Base-by-base conservation (phyloP, 2,113 vertebrate species). In the Dipodomys merriami region DNA sequence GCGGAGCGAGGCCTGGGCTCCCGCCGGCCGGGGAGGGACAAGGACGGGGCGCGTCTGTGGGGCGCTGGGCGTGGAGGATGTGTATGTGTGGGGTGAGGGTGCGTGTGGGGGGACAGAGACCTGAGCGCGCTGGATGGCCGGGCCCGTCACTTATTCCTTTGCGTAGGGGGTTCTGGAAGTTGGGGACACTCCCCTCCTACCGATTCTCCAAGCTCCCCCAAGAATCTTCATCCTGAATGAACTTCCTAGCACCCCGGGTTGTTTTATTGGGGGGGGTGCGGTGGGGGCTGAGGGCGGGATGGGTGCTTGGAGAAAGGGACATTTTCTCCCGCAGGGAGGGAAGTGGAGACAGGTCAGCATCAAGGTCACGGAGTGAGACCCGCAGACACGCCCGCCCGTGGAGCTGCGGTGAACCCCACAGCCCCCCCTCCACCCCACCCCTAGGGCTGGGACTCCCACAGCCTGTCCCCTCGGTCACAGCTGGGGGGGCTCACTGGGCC, bases 21-120 rank as follows among this genome's bases (percentile, higher is more conserved):
- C 22, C 82, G 93, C 95, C 22, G 82, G 93, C 95, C 96, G 23
- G 39, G 39, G 92, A 96, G 97, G 97, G 96, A 95, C 97, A 97
- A 97, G 98, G 98, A 98, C 94, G 83, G 53, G 53, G 77, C 57
- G 95, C 91, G 96, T 96, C 35, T 68, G 76, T 86, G 0, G 57
- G 89, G 81, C 89, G 16, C 94, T 68, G 92, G 71, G 86, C 92
- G 91, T 73, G 27, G 57, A 39, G 39, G 39, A 39, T 39, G 39
- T 39, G 39, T 39, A 39, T 39, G 35, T 39, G 39, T 39, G 39
- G 39, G 39, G 39, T 39, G 39, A 92, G 84, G 79, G 87, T 20
- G 92, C 76, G 92, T 83, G 91, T 74, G 25, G 90, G 86, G 90
- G 89, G 89, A 2, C 65, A 33, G 83, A 90, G 86, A 81, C 71